These are phyloP conservation scores for Dicroscelio sp. DNA, from an alignment of 2,888 invertebrate species.

Conservation along the genomic window DNA sequence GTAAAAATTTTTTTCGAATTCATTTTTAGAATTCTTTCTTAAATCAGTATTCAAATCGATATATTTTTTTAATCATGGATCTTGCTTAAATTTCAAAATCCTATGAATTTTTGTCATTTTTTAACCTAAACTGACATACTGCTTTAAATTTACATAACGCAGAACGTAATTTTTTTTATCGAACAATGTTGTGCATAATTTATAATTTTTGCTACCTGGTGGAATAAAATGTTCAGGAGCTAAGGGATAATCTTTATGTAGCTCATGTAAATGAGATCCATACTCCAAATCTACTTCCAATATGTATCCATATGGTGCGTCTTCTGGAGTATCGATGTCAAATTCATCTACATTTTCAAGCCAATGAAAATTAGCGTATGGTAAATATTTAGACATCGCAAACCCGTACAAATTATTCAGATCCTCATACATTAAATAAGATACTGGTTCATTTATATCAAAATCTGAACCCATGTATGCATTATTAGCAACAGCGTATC, in stretches of 20 bases:
- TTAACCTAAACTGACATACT: not conserved
- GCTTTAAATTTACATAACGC: not conserved
- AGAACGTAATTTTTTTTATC: not conserved
- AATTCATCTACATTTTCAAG: not conserved
- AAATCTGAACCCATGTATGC: not conserved
- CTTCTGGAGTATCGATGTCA: not conserved
- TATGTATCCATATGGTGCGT: slow-evolving; percentile 15
- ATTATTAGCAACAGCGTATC: slow-evolving; percentile 4
- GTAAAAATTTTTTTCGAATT: no score
- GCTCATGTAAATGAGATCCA: not conserved
- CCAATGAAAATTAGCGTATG: slow-evolving; percentile 37
- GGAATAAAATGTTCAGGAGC: not conserved
- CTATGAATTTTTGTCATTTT: not conserved
- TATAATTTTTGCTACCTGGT: not conserved
- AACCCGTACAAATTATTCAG: not conserved
- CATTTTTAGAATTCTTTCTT: no score
- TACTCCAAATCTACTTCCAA: slow-evolving; percentile 46
- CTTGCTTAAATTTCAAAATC: not conserved
- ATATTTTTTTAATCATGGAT: not conserved
- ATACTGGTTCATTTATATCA: not conserved
- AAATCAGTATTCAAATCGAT: not conserved
- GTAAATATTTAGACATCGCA: not conserved
- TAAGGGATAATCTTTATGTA: not conserved
- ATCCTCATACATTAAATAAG: slow-evolving; percentile 13
- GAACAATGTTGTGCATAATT: not conserved